phyloP scores from a whole-genome alignment of 2,888 invertebrate species.

The Osmoderma eremita region DNA sequence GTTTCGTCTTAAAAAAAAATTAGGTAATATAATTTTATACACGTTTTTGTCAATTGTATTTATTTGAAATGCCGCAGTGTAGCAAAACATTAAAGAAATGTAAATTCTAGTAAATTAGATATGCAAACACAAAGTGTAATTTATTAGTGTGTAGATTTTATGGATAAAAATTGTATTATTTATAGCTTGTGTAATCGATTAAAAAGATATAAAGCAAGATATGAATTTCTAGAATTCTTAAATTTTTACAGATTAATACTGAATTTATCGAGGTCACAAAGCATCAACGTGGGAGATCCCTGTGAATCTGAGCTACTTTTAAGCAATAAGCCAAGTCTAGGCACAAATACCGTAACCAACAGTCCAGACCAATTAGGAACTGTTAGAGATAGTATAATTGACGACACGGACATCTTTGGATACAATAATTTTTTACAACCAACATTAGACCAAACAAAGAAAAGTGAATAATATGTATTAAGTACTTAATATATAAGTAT shows the following conservation, averaged over 20 bases:
- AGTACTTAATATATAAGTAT: too few relatives aligned
- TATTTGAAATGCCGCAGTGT: too few relatives aligned
- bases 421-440: constrained; percentile 1
- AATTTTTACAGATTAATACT: constrained; percentile 46
- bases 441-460: too few relatives aligned
- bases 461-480: too few relatives aligned
- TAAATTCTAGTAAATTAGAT: too few relatives aligned
- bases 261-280: constrained; percentile 51
- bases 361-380: constrained; percentile 2
- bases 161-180: too few relatives aligned
- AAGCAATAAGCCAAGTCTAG: constrained; percentile 1
- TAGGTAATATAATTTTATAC: too few relatives aligned
- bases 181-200: neutral
- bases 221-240: neutral
- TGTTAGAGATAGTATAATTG: neutral
- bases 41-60: too few relatives aligned
- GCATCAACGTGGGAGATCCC: constrained; percentile 47
- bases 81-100: too few relatives aligned
- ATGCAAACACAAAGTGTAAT: too few relatives aligned
- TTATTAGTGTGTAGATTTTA: too few relatives aligned
- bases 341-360: neutral
- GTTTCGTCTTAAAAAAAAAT: too few relatives aligned
- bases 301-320: constrained; percentile 48
- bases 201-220: neutral
- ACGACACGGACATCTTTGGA: constrained; percentile 17